Percentiles rank a stretch among this genome's conserved stretches.
Evolutionary conservation across 2,888 invertebrate genomes (phyloP).

Genomic region (Creontiades dilutus): DNA sequence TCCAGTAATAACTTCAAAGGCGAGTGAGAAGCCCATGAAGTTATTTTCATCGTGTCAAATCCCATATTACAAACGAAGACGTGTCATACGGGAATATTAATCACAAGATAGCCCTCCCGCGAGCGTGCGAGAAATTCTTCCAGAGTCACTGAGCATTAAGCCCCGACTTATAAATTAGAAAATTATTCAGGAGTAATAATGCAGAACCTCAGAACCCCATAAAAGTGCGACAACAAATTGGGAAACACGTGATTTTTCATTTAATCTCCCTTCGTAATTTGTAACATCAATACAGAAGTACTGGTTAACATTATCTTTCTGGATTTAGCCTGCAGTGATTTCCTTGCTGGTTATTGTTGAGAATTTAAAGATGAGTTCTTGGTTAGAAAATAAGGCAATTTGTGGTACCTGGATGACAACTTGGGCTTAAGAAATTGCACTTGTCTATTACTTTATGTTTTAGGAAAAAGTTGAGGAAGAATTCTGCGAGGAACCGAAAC

Average conservation of each 20-base stretch:
- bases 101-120: constrained; percentile 9
- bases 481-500: too few relatives aligned
- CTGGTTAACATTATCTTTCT: not conserved
- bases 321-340: too few relatives aligned
- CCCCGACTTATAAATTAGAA: constrained; percentile 24
- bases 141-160: constrained; percentile 31
- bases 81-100: not conserved
- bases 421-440: too few relatives aligned
- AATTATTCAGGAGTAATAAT: constrained; percentile 33
- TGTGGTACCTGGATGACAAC: too few relatives aligned
- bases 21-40: not conserved
- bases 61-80: constrained; percentile 8
- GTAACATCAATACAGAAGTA: not conserved
- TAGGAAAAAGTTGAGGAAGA: too few relatives aligned
- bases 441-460: too few relatives aligned
- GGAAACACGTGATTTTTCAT: not conserved
- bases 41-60: not conserved
- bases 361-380: too few relatives aligned
- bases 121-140: not conserved
- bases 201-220: not conserved
- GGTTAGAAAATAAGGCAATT: too few relatives aligned
- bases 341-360: too few relatives aligned
- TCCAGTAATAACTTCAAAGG: not conserved
- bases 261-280: not conserved
- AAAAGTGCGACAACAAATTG: not conserved